Evolutionary conservation across 1,140 invertebrate genomes (phyloP), one percentile per base, ranked within the genome.

Genomic region (Drosophila punjabiensis): DNA sequence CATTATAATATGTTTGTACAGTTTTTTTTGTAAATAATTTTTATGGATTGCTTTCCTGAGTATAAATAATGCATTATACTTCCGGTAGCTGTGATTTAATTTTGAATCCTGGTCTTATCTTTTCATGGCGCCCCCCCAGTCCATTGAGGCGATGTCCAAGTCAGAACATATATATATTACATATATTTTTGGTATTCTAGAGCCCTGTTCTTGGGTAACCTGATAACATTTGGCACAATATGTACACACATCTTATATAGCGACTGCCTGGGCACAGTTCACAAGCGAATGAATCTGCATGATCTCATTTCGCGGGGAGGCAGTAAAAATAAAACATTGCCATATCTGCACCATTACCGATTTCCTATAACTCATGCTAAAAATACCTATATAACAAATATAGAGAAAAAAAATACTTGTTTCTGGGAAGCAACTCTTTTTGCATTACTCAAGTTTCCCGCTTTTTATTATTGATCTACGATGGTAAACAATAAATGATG

Each of bases 251-350:
- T 7, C 7, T 14, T 14, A 4, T 13, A 47, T 5, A 48, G 11
- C 3, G 45, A 14, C 45, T 24, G 45, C 45, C 52, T 18, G 52
- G n/a, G n/a, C 32, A 20, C 32, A 63, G 35, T n/a, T 63, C 30
- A 33, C 30, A 33, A 24, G 20, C 33, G 18, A 39, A 24, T 56
- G 28, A 35, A 48, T 35, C 39, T 32, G 24, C 18, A 24, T 73
- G 52, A 73, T 58, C 65, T 73, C 66, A 73, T 45, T 60, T n/a
- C 24, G 28, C n/a, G 64, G 18, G 66, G 41, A 69, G 28, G 48
- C 64, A 55, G 32, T 39, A 14, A 33, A 56, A 56, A 58, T 71
- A 56, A 48, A 69, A 33, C 28, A 35, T 53, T 70, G 55, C 59
- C 41, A 33, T 33, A 37, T 70, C 55, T 33, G 30, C 30, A 11